phyloP scores from a whole-genome alignment of 2,797 vertebrate species.

The Phylloscopus collybita region DNA sequence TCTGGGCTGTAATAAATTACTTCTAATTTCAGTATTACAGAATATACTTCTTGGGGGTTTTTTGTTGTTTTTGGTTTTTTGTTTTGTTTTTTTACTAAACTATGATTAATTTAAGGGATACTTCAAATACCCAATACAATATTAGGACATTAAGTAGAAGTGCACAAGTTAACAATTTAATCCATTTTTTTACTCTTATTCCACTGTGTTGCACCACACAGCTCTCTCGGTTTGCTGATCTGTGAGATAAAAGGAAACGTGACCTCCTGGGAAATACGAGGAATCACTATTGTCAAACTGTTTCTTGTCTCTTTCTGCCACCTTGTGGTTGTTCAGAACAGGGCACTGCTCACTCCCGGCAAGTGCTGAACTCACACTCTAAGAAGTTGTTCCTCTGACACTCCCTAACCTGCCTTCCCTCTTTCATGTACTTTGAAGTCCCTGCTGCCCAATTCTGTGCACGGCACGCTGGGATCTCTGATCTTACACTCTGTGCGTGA shows the following conservation, averaged over 20 bases:
- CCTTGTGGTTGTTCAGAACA: background rate
- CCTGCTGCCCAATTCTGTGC: background rate
- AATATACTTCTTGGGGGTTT: background rate
- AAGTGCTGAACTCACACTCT: fast-evolving
- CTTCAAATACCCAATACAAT: background rate
- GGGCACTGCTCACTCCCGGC: fast-evolving
- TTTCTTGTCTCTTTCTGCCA: conserved; percentile 23
- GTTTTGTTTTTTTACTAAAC: background rate
- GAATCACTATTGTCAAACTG: fast-evolving
- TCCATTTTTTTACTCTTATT: background rate
- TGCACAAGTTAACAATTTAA: background rate
- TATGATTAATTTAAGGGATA: background rate
- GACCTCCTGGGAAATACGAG: fast-evolving
- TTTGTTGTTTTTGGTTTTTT: too few relatives aligned
- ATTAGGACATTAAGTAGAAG: background rate
- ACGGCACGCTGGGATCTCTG: background rate
- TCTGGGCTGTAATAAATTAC: background rate
- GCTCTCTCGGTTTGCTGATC: background rate
- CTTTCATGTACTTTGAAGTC: background rate
- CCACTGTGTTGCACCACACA: background rate
- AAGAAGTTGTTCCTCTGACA: background rate
- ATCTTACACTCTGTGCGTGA: too few relatives aligned
- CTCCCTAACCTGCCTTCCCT: fast-evolving
- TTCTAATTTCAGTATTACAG: background rate
- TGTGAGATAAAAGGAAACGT: fast-evolving